Conservation (phyloP, 2,888 invertebrate genomes). For the Machimus rusticus region DNA sequence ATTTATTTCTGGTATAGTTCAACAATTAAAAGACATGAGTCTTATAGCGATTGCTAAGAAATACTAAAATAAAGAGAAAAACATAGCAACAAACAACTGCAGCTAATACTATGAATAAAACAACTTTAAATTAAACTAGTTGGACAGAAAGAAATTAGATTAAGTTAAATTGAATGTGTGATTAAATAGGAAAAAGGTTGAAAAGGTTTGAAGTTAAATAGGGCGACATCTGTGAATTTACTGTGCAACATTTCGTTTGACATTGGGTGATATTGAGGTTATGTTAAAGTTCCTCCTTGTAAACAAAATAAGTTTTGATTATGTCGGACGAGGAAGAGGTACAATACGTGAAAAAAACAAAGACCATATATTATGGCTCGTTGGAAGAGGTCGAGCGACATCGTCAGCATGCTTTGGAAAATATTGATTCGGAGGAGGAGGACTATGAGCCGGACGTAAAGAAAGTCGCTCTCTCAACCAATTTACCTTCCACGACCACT, state of each 20-base stretch:
- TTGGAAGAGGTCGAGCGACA: constrained; percentile 84
- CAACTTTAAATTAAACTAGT: no score
- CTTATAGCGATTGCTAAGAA: no score
- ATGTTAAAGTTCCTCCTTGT: background rate
- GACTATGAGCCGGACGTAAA: constrained; percentile 67
- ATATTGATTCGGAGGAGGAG: constrained; percentile 69
- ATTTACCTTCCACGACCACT: constrained; percentile 55
- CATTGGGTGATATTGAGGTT: background rate
- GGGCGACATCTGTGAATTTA: background rate
- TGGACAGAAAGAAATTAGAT: no score
- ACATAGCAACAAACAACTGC: no score
- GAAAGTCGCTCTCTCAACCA: constrained; percentile 67
- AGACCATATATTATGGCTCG: constrained; percentile 88
- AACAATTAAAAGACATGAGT: no score
- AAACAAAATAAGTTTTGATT: background rate
- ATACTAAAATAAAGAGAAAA: no score
- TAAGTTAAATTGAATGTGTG: no score
- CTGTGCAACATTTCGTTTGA: background rate
- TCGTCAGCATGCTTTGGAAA: constrained; percentile 67
- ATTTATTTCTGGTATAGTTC: no score
- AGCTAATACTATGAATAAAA: no score
- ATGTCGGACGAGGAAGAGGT: constrained; percentile 86
- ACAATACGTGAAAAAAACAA: constrained; percentile 75
- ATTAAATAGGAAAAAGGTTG: background rate
- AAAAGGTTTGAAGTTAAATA: background rate